phyloP scores from a whole-genome alignment of 1,140 invertebrate species.

The Triops longicaudatus region DNA sequence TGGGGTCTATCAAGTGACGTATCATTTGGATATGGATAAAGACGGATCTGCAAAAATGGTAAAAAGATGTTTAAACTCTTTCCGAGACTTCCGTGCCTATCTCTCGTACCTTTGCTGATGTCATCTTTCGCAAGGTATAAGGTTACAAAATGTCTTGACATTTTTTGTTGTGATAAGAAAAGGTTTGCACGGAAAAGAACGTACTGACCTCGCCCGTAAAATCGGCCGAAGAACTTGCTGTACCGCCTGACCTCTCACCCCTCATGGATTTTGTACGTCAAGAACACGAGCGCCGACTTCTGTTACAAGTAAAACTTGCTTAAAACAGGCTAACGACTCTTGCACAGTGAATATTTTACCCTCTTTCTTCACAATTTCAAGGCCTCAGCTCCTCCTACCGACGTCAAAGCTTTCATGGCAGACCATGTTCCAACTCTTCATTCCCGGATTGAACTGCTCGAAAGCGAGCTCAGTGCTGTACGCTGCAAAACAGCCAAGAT shows the following conservation, averaged over 20 bases:
- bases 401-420: neutral
- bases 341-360: too few species aligned
- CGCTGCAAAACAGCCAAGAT: neutral
- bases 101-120: neutral
- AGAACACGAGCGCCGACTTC: neutral
- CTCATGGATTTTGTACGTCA: neutral
- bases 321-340: neutral
- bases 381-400: neutral
- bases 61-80: neutral
- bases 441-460: neutral
- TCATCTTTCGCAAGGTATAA: neutral
- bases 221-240: neutral
- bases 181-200: conserved; percentile 1
- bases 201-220: neutral
- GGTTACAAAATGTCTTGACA: neutral
- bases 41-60: neutral
- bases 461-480: neutral
- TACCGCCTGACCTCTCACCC: neutral
- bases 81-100: neutral
- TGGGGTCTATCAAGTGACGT: neutral
- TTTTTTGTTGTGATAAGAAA: neutral
- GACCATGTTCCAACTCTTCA: neutral
- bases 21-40: neutral
- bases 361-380: neutral
- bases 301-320: neutral